Base-by-base conservation (phyloP, 1,140 invertebrate genomes). In the Psix sp. region DNA sequence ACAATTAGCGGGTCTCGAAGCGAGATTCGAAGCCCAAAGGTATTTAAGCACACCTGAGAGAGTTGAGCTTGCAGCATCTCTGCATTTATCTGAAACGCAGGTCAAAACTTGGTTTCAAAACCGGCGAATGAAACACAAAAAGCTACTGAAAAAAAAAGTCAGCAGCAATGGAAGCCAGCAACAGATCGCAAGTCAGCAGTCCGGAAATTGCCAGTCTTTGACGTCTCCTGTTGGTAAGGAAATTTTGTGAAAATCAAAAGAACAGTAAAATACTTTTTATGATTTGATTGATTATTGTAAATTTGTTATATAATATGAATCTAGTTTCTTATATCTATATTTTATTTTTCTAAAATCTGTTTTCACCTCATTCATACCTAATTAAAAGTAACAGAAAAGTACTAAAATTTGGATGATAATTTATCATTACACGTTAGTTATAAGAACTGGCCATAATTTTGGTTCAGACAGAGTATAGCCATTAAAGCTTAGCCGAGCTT, bases 81-180 rank as follows among this genome's bases (percentile, higher is more conserved):
- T 99, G 9, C 95, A 95, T 77, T 89, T 99, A 1, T 98, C 95
- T 1, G 97, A 99, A 88, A 98, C 98, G 0, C 98, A 99, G 88
- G 96, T 98, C 36, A 98, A 98, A 89, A 98, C 96, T 21, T 99
- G 97, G 97, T 99, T 98, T 87, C 97, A 98, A 88, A 98, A 98
- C 86, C 87, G 96, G 10, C 88, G 96, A 70, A 98, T 98, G 96
- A 99, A 98, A 80, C 96, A 98, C 85, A 98, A 98, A 89, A 98
- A 98, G 82, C 94, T 97, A 80, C 89, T 97, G 79, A 88, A 95
- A 52, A 94, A 94, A 80, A 75, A 91, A 14, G 89, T 86, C 31
- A 91, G 90, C n/a, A 89, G 85, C 52, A 77, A 78, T 21, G 54
- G 56, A 17, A 77, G 46, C 39, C 72, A 73, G 15, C 59, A 10